Conservation (phyloP, 1,140 invertebrate genomes). For the Drosophila parabipectinata region DNA sequence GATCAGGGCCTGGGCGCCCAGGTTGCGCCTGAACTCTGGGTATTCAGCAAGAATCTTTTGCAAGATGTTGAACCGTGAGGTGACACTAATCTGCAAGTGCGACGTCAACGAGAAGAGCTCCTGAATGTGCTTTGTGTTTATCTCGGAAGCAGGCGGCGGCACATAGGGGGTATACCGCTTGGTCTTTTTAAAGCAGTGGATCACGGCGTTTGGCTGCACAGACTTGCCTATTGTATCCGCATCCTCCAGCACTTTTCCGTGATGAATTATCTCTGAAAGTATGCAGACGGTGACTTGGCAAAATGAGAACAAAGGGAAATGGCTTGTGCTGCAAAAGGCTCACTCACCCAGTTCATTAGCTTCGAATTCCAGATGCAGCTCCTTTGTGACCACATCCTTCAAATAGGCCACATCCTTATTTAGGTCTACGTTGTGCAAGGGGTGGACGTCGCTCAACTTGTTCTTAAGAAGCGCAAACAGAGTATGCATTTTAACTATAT, state of each 20-base stretch:
- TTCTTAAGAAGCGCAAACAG: conserved; percentile 71
- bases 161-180: conserved; percentile 64
- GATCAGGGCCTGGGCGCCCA: conserved; percentile 78
- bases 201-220: conserved; percentile 63
- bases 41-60: conserved; percentile 79
- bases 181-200: conserved; percentile 76
- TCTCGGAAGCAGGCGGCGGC: conserved; percentile 57
- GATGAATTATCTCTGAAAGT: conserved; percentile 66
- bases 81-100: conserved; percentile 78
- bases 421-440: conserved; percentile 70
- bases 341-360: conserved; percentile 72
- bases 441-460: conserved; percentile 72
- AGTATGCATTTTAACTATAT: conserved; percentile 46
- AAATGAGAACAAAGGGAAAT: conserved; percentile 11
- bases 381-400: conserved; percentile 61
- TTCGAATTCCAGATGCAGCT: conserved; percentile 67
- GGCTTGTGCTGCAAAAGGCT: background rate
- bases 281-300: conserved; percentile 61
- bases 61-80: conserved; percentile 73
- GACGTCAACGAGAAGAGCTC: conserved; percentile 76
- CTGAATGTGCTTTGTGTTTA: conserved; percentile 67
- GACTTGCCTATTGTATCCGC: conserved; percentile 33
- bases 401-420: conserved; percentile 65
- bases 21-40: conserved; percentile 80
- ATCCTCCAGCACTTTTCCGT: conserved; percentile 68